A percentile compares a stretch with the other conserved stretches of the same genome.
phyloP scores from a whole-genome alignment of 2,888 invertebrate genomes.

The Plagodis pulveraria region DNA sequence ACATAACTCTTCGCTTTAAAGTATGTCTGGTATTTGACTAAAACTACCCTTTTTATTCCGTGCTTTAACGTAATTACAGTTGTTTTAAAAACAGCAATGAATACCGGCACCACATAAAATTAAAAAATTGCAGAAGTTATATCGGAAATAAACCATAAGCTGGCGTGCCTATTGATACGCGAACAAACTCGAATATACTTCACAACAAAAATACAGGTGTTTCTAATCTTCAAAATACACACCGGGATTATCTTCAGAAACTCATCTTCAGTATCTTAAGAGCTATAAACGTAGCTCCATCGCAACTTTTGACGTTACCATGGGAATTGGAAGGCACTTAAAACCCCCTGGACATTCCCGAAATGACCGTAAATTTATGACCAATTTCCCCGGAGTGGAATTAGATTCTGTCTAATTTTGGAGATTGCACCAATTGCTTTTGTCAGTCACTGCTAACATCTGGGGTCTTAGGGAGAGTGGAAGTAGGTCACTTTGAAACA shows the following conservation, averaged over 20 bases:
- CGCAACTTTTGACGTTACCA: constrained; percentile 45
- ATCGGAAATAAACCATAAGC: too few relatives aligned
- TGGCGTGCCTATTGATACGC: too few relatives aligned
- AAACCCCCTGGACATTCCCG: constrained; percentile 47
- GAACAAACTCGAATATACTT: background rate
- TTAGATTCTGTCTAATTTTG: constrained; percentile 53
- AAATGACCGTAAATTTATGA: constrained; percentile 64
- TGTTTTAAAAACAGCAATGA: too few relatives aligned
- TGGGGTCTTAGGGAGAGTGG: constrained; percentile 25
- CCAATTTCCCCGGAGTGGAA: constrained; percentile 57
- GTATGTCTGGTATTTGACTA: too few relatives aligned
- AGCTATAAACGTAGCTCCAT: constrained; percentile 37
- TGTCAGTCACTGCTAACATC: constrained; percentile 25
- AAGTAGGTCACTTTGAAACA: constrained; percentile 25
- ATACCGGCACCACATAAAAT: too few relatives aligned
- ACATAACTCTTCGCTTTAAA: too few relatives aligned
- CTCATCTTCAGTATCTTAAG: constrained; percentile 18
- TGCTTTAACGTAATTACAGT: too few relatives aligned
- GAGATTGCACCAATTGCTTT: constrained; percentile 45
- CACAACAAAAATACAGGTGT: constrained; percentile 15
- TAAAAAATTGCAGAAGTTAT: too few relatives aligned
- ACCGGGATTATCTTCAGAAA: constrained; percentile 12
- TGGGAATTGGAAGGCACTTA: constrained; percentile 48
- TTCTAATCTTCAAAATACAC: constrained; percentile 19
- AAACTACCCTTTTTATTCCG: too few relatives aligned